Evolutionary conservation across 1,140 invertebrate genomes (phyloP), one percentile per base, ranked within the genome.

Genomic region (Drosophila yakuba): DNA sequence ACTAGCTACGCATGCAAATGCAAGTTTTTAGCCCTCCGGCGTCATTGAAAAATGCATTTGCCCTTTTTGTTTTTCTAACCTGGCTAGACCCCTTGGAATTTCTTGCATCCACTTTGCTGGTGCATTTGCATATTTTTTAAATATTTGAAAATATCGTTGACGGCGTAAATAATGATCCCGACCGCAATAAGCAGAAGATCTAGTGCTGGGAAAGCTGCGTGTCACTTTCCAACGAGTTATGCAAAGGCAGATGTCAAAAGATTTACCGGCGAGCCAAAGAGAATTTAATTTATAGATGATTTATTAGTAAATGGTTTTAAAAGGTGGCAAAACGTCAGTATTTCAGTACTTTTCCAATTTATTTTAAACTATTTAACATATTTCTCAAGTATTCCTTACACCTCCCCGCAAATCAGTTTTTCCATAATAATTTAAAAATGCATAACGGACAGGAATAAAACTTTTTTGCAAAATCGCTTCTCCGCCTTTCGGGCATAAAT

Each of bases 101-200:
- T 79, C 66, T 68, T 64, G 67, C 57, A 79, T 60, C 62, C 76
- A 39, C 28, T 56, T 57, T 38, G 25, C 64, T 23, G 51, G 45
- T 72, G 75, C 69, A 68, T 78, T 80, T 80, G 41, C 56, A 55
- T 72, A 44, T 48, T 58, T 73, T 78, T 67, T 72, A 76, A 73
- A 78, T 75, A 76, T 81, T 73, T 60, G 44, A 73, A 63, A 83
- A 56, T 60, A 64, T 14, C 44, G 51, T 66, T 61, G 44, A 47
- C 66, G 67, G 60, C 78, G 78, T 82, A 82, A 82, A 80, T 80
- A 64, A 80, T 82, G 80, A 60, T 64, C 38, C 50, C 43, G 55
- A 17, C 28, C 8, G 3, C 25, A 57, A 48, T 38, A 48, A 25
- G 17, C 14, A 20, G 67, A 80, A 76, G 73, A 28, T 28, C 2